Percentiles rank a stretch among this genome's conserved stretches.
These are phyloP conservation scores for Anolis sagrei DNA, from an alignment of 2,113 vertebrate genomes.

Conservation along the genomic window DNA sequence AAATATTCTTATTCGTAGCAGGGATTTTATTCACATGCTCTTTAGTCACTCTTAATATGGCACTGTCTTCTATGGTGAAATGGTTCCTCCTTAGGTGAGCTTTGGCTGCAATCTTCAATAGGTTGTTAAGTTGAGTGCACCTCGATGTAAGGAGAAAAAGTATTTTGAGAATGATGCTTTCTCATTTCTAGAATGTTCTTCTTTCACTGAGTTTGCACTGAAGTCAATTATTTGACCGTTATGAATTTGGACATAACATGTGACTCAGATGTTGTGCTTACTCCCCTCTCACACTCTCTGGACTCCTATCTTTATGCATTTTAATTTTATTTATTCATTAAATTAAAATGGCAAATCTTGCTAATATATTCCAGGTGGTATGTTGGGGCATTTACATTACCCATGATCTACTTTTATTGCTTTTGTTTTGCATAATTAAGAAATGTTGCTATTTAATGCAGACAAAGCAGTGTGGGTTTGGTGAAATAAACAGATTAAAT, in stretches of 20 bases:
- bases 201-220: not conserved
- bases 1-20: not conserved
- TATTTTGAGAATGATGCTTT: not conserved
- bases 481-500: not conserved
- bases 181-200: not conserved
- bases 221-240: not conserved
- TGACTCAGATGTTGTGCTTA: too few species aligned
- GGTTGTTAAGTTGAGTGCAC: not conserved
- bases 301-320: too few species aligned
- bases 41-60: not conserved
- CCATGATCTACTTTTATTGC: not conserved
- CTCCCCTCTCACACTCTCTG: too few species aligned
- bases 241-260: not conserved
- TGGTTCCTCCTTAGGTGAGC: not conserved
- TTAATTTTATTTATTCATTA: too few species aligned
- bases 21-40: conserved; percentile 10
- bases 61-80: not conserved
- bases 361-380: too few species aligned
- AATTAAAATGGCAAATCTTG: too few species aligned
- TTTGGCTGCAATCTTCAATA: not conserved
- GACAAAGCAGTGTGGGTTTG: too few species aligned
- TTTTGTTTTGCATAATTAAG: not conserved
- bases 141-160: not conserved
- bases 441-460: not conserved
- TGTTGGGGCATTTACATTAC: too few species aligned